These are phyloP conservation scores for Apostichopus californicus DNA, from an alignment of 35 echinoderm and acorn worm genomes.

Conservation along the genomic window DNA sequence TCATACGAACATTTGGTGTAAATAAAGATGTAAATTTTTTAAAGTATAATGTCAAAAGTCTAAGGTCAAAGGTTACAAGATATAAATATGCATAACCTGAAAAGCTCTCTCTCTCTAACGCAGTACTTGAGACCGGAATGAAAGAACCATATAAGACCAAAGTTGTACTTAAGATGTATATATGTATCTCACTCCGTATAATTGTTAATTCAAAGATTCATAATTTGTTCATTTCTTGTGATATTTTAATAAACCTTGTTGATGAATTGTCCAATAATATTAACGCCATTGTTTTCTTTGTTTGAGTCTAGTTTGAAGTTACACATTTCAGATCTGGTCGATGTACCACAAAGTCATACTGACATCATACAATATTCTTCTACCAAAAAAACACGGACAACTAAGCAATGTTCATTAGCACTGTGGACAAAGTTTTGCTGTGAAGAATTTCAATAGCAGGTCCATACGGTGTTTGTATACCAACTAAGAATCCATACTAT, in stretches of 20 bases:
- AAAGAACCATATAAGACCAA: constrained; percentile 1
- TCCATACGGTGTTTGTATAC: too few species aligned
- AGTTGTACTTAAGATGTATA: constrained; percentile 39
- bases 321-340: too few species aligned
- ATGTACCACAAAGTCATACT: too few species aligned
- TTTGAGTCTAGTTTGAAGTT: too few species aligned
- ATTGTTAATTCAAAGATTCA: not conserved
- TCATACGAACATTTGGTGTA: not conserved
- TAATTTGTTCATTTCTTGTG: constrained; percentile 21
- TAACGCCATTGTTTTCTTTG: not conserved
- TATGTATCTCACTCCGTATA: not conserved
- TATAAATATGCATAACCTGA: not conserved
- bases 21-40: not conserved
- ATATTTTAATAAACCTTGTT: constrained; percentile 34
- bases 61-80: not conserved
- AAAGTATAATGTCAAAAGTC: not conserved
- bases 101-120: not conserved
- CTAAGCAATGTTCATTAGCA: too few species aligned
- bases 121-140: not conserved
- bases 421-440: too few species aligned
- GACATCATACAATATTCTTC: too few species aligned
- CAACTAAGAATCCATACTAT: too few species aligned
- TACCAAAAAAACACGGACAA: too few species aligned
- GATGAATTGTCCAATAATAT: constrained; percentile 2
- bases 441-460: too few species aligned